phyloP scores from a whole-genome alignment of 2,113 vertebrate species.

The Prietella phreatophila region DNA sequence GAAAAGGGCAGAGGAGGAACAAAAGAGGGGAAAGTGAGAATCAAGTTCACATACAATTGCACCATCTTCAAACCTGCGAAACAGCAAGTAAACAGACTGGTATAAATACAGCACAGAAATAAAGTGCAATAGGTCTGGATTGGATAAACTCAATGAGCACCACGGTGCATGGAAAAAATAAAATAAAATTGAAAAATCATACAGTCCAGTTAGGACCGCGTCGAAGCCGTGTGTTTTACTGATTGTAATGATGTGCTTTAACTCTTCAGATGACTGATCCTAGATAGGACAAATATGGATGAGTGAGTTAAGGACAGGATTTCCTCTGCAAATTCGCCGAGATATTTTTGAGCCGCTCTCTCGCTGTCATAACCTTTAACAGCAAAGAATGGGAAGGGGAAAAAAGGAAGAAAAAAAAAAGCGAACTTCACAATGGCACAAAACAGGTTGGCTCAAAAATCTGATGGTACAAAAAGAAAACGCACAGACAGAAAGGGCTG shows the following conservation, averaged over 20 bases:
- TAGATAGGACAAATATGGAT: constrained; percentile 44
- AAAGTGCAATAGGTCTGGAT: not conserved
- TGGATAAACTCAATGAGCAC: constrained; percentile 17
- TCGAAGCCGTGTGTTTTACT: not conserved
- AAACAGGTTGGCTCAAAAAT: constrained; percentile 37
- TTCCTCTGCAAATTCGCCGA: constrained; percentile 1
- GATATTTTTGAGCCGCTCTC: constrained; percentile 22
- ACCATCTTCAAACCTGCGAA: constrained; percentile 8
- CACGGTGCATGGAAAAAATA: not conserved
- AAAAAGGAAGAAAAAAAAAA: not conserved
- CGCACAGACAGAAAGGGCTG: constrained; percentile 37
- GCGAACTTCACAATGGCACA: not conserved
- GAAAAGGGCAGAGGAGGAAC: constrained; percentile 31
- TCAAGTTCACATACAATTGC: not conserved
- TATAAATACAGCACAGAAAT: not conserved
- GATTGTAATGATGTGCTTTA: constrained; percentile 39
- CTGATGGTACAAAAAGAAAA: constrained; percentile 21
- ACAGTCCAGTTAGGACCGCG: not conserved
- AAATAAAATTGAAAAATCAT: not conserved
- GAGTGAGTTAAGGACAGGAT: constrained; percentile 42
- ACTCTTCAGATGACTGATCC: constrained; percentile 52
- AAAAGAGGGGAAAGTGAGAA: constrained; percentile 7
- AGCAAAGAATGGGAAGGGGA: not conserved
- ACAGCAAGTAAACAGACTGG: constrained; percentile 26
- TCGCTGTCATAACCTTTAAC: constrained; percentile 18